Evolutionary conservation across 2,888 invertebrate genomes (phyloP), one percentile per base, ranked within the genome.

Genomic region (Steromphala cineraria): DNA sequence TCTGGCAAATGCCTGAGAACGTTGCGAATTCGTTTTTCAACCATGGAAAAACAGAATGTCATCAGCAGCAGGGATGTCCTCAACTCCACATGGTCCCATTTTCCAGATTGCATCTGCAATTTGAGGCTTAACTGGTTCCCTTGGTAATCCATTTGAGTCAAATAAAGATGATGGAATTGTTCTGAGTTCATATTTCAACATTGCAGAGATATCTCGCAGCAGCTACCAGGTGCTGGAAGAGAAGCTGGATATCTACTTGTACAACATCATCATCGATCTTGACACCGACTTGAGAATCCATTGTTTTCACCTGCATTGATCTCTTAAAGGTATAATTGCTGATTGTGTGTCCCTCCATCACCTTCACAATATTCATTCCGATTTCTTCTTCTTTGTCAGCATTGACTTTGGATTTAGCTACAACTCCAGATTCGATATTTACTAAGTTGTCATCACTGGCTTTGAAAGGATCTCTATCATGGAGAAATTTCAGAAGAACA

Each of bases 291-390:
- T 79, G 82, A n/a, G 55, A 36, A 24, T 19, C 75, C 40, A 86
- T 36, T 21, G 84, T 81, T 15, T 80, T 62, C 53, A 75, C 82
- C 71, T 84, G 82, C 5, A 46, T 55, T 31, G 75, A 81, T 21
- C 78, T 81, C 28, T 53, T 78, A 53, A 86, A 83, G 8, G 19
- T 36, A 31, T 40, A 82, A 2, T 77, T 76, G 10, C 55, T 17
- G 2, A 78, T 77, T 24, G 21, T 62, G 19, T 84, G 79, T 13
- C 82, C 87, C 75, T 56, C 62, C 86, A 86, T 83, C 4, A 19
- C 31, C 53, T 62, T 67, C 53, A 84, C 10, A 24, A 84, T 82
- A 19, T 62, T 80, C 13, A 5, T 21, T n/a, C 86, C 85, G 78
- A 84, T 53, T 24, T 74, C 67, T n/a, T 67, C 76, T 31, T 82